Evolutionary conservation across 2,113 vertebrate genomes (phyloP).

Genomic region (Pollimyrus isidori): DNA sequence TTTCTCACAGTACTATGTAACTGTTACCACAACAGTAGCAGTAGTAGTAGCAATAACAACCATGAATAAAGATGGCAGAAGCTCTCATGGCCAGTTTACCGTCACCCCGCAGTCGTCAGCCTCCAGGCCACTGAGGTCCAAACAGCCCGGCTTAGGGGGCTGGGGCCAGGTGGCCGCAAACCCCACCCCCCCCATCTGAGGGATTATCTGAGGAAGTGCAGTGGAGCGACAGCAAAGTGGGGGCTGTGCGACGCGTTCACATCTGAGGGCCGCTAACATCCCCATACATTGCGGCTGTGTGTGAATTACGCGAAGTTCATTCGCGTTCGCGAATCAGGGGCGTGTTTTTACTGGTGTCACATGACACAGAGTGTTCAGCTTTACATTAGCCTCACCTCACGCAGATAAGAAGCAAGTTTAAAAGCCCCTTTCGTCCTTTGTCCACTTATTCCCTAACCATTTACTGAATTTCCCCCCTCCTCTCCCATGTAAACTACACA

Average conservation of each 20-base stretch:
- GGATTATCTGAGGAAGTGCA: slow-evolving; percentile 65
- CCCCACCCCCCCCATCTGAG: slow-evolving; percentile 46
- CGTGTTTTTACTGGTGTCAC: not conserved
- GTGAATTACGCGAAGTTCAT: not conserved
- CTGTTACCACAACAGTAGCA: not conserved
- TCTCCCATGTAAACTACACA: slow-evolving; percentile 11
- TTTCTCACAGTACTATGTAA: not conserved
- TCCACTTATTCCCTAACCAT: not conserved
- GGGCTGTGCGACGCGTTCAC: slow-evolving; percentile 36
- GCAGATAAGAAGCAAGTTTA: not conserved
- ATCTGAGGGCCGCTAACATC: not conserved
- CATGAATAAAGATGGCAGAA: not conserved
- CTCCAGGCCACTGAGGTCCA: not conserved
- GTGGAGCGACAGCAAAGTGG: slow-evolving; percentile 54
- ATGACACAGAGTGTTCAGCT: not conserved
- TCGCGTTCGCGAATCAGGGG: not conserved
- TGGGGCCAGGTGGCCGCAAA: slow-evolving; percentile 50
- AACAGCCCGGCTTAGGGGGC: not conserved
- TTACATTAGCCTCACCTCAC: not conserved
- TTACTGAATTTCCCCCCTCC: not conserved
- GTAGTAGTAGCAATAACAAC: not conserved
- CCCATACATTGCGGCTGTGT: not conserved
- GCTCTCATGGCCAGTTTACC: not conserved
- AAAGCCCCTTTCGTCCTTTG: not conserved
- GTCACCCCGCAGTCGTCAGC: not conserved